Evolutionary conservation across 2,113 vertebrate species (phyloP), one percentile per base, ranked within the genome.

Genomic region (Saccopteryx bilineata): DNA sequence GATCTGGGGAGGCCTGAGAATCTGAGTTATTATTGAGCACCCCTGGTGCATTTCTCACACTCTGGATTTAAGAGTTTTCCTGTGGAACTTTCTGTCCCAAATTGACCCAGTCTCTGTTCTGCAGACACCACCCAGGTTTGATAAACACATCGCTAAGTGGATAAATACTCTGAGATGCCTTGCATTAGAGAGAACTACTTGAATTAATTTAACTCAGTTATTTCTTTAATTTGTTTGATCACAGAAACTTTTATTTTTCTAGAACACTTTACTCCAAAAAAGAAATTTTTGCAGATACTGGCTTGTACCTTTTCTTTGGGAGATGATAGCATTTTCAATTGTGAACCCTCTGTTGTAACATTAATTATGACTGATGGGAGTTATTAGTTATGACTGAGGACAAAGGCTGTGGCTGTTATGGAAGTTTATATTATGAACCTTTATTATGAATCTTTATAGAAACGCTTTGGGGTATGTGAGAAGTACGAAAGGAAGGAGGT

Each of bases 171-270:
- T 33, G 39, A 74, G 23, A 39, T 31, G 15, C 14, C 21, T 31
- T 75, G 78, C 9, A 4, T 80, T 90, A 94, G n/a, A 84, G 74
- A 78, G 72, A 90, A 33, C 18, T 71, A 23, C 74, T 76, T 86
- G 9, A 52, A 33, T 94, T 66, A 81, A 50, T 93, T 56, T 96
- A 90, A 85, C 72, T 97, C 17, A 24, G 33, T 54, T 31, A 21
- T 87, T 93, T 83, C 69, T 71, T 15, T 89, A 48, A 89, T 19
- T 52, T 23, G 75, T 17, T 91, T 2, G 8, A 7, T 69, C 39
- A 74, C 2, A 39, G 24, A 56, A 78, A 76, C 60, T 92, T 85
- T 14, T 31, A 11, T 76, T 68, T 84, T 66, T 66, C 5, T 12
- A 52, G 76, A 85, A 19, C 14, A 71, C 26, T 87, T 95, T 76